Evolutionary conservation across 2,888 invertebrate species (phyloP), one percentile per base, ranked within the genome.

Genomic region (Ophioninae sp.): DNA sequence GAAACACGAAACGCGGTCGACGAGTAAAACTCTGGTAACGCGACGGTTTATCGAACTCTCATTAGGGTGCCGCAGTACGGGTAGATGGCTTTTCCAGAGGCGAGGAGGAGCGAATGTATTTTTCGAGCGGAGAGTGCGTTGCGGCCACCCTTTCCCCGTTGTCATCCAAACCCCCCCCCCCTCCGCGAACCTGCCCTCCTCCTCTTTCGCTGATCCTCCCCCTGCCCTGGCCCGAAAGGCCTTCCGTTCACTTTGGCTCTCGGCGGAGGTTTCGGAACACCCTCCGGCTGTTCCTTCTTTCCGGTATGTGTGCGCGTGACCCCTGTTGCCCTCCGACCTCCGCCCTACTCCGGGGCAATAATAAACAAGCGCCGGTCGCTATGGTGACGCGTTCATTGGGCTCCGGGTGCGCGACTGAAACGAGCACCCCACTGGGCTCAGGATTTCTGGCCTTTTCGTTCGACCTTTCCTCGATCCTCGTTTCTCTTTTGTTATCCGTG

Each of bases 21-120:
- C 90, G 91, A 30, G 90, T 90, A 91, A 51, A 91, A 90, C 90
- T 91, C 89, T 91, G 89, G 91, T 92, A 92, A 92, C 91, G 87
- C 90, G 30, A 78, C 89, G 91, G 91, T 92, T 92, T 92, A 92
- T 92, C 91, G 92, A 92, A 92, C 92, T 92, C 92, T 92, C 92
- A 92, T 92, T 92, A 92, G 91, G 89, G 88, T 81, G 63, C 51
- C 20, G 41, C 37, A 67, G 78, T 61, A 51, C 17, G 75, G 79
- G 77, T 56, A 64, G 74, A 77, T 61, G 73, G 81, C 73, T 79
- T 82, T 82, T 79, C 59, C 73, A 73, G 69, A 77, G 71, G 65
- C 51, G 75, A 79, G 88, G 87, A 87, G 87, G 86, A 88, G 90
- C 88, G 89, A 92, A 91, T 91, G 91, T 92, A 91, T 92, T 92